Evolutionary conservation across 53 echinoderm and acorn worm species (phyloP), one percentile per base, ranked within the genome.

Genomic region (Paracentrotus lividus): DNA sequence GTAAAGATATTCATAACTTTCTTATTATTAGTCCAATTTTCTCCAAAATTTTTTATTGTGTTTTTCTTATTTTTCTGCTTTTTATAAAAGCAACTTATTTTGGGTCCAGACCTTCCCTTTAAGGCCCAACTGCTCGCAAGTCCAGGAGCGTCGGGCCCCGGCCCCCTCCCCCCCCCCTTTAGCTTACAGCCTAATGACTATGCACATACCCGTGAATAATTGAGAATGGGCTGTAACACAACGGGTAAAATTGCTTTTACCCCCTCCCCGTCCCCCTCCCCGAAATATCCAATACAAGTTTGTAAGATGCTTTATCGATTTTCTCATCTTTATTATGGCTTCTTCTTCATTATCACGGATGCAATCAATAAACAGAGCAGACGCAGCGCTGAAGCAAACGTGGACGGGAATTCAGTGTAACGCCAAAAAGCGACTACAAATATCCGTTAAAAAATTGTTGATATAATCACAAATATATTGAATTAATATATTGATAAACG

Each of bases 271-370:
- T n/a, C n/a, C n/a, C n/a, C n/a, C n/a, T n/a, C n/a, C 53, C 3
- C 5, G 15, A 53, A 13, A 53, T 1, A 53, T 1, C n/a, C 3
- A 26, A 8, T 26, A 29, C 61, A 7, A 61, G 27, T 75, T 75
- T 40, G 75, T 75, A 75, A 42, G 75, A 75, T 75, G 75, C 75
- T 75, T 42, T 75, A 75, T 75, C 75, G 75, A 75, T 75, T 75
- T 36, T 18, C 21, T 42, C 10, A 33, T 68, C 31, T 68, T 34
- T 34, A 1, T 8, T 68, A 7, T 68, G 12, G 58, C 40, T 38
- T 3, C 13, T n/a, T n/a, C n/a, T n/a, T n/a, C n/a, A n/a, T n/a
- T 27, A 18, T 75, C 21, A 40, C 40, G 38, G 75, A 75, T 75
- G 40, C 15, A 5, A 75, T 75, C 75, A 75, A 75, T 75, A 75